These are phyloP conservation scores for Anthoscopus minutus DNA, from an alignment of 2,113 vertebrate genomes.

Conservation along the genomic window DNA sequence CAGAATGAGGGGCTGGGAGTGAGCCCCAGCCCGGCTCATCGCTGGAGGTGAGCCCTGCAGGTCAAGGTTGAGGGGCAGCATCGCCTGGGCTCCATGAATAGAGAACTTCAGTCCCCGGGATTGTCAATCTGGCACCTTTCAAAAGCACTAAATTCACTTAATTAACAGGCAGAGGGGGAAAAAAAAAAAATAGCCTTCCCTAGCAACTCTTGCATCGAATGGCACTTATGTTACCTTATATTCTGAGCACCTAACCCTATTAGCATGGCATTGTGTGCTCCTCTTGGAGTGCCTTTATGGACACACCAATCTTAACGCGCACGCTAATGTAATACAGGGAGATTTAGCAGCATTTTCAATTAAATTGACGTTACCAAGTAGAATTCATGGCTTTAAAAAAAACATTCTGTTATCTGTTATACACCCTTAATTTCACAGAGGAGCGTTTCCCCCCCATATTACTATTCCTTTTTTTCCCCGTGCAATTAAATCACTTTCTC, in stretches of 20 bases:
- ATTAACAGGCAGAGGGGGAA: background rate
- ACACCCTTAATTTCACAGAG: background rate
- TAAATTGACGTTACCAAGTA: background rate
- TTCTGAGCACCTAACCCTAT: conserved; percentile 57
- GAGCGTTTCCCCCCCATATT: background rate
- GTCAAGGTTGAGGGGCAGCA: conserved; percentile 54
- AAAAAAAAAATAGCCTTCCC: conserved; percentile 25
- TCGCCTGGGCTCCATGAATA: conserved; percentile 12
- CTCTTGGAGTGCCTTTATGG: conserved; percentile 38
- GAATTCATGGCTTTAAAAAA: background rate
- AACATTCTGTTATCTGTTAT: background rate
- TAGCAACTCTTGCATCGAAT: conserved; percentile 60
- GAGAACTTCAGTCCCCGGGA: background rate
- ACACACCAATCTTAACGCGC: background rate
- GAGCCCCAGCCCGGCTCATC: background rate
- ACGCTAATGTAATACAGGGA: background rate
- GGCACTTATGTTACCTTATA: conserved; percentile 50
- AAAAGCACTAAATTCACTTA: conserved; percentile 56
- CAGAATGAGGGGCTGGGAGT: conserved; percentile 8
- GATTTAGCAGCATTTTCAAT: conserved; percentile 12
- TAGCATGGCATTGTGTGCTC: conserved; percentile 47
- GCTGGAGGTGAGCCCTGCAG: conserved; percentile 15
- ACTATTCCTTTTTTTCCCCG: background rate
- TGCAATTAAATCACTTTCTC: background rate
- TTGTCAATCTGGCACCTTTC: conserved; percentile 55